phyloP scores from a whole-genome alignment of 2,888 invertebrate genomes.

The Belgica antarctica region DNA sequence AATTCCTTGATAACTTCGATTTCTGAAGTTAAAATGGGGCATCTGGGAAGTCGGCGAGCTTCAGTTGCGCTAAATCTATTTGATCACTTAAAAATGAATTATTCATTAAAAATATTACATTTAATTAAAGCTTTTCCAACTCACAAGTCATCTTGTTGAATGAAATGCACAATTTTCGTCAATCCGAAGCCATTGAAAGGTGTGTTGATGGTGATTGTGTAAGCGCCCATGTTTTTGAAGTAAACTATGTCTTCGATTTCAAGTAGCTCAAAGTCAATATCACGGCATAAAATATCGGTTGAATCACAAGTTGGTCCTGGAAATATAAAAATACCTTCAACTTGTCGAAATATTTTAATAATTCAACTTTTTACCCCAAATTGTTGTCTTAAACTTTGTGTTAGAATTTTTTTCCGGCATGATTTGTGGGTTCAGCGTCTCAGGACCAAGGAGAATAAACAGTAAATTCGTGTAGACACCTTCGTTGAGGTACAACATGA shows the following conservation, averaged over 20 bases:
- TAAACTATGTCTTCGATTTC: slow-evolving; percentile 62
- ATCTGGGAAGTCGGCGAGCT: too few species aligned
- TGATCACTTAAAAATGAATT: too few species aligned
- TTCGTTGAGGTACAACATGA: slow-evolving; percentile 63
- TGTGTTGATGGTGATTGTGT: slow-evolving; percentile 57
- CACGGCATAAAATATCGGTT: slow-evolving; percentile 58
- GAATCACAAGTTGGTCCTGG: slow-evolving; percentile 63
- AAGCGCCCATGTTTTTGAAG: slow-evolving; percentile 65
- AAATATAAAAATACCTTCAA: background rate
- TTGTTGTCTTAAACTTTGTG: slow-evolving; percentile 47
- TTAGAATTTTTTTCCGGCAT: slow-evolving; percentile 45
- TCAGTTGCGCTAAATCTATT: too few species aligned
- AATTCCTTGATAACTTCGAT: too few species aligned
- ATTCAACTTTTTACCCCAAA: slow-evolving; percentile 57
- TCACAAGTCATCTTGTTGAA: slow-evolving; percentile 52
- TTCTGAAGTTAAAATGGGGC: too few species aligned
- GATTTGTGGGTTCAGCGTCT: slow-evolving; percentile 47
- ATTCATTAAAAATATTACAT: too few species aligned
- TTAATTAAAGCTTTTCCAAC: too few species aligned
- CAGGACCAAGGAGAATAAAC: slow-evolving; percentile 53
- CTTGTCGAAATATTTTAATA: background rate
- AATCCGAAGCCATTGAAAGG: slow-evolving; percentile 62
- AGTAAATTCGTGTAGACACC: slow-evolving; percentile 65
- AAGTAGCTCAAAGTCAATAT: slow-evolving; percentile 57
- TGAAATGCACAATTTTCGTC: slow-evolving; percentile 53